A percentile compares a stretch with the other conserved stretches of the same genome.
Evolutionary conservation across 2,888 invertebrate species (phyloP).

Genomic region (Drosophila atripex): DNA sequence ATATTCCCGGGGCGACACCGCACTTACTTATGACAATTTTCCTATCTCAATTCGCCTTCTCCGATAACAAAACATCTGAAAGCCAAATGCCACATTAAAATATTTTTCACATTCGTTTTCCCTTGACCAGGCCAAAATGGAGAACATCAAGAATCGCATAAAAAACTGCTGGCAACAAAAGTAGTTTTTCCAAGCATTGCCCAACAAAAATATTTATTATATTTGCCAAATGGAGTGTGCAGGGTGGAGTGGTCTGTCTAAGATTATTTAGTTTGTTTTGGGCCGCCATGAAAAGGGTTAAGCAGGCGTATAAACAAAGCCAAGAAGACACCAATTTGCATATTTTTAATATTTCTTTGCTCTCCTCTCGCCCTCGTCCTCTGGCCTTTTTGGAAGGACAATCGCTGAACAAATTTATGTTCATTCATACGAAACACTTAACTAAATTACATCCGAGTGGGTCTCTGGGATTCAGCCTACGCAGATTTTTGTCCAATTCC

Average conservation of each 20-base stretch:
- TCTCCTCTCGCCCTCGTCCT: not conserved
- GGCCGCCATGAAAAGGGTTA: conserved; percentile 67
- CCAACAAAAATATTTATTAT: conserved; percentile 67
- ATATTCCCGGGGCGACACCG: conserved; percentile 15
- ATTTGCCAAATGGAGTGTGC: conserved; percentile 73
- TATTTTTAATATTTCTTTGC: conserved; percentile 74
- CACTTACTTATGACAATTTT: conserved; percentile 40
- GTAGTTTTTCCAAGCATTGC: not conserved
- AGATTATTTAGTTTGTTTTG: conserved; percentile 13
- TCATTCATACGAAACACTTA: conserved; percentile 71
- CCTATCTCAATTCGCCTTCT: conserved; percentile 24
- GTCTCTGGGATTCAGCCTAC: not conserved
- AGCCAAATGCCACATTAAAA: conserved; percentile 64
- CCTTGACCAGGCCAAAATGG: conserved; percentile 56
- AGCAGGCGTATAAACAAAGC: conserved; percentile 57
- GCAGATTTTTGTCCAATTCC: not conserved
- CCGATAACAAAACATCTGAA: conserved; percentile 21
- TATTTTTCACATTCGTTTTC: conserved; percentile 68
- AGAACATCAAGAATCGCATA: conserved; percentile 56
- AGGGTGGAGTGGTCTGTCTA: not conserved
- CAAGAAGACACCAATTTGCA: conserved; percentile 68
- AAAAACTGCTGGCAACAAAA: conserved; percentile 22
- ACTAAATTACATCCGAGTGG: conserved; percentile 70
- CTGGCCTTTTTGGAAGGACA: conserved; percentile 22
- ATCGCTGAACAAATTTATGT: conserved; percentile 66